A percentile compares a stretch with the other conserved stretches of the same genome.
Evolutionary conservation across 2,888 invertebrate species (phyloP).

Genomic region (Ophion costatus): DNA sequence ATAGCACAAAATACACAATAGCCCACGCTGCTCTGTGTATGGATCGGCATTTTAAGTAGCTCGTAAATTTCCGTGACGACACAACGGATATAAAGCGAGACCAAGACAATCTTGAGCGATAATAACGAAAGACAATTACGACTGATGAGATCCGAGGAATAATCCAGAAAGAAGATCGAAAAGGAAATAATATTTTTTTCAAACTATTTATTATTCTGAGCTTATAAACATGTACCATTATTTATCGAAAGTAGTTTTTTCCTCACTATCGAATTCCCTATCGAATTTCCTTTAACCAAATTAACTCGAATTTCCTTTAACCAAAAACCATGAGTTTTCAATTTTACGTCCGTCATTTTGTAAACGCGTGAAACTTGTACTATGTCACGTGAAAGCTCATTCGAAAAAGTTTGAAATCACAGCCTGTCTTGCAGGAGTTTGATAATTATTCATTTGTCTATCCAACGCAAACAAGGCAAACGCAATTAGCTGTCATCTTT

Average conservation of each 20-base stretch:
- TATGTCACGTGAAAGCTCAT: neutral
- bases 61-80: slow-evolving; percentile 76
- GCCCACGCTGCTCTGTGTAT: slow-evolving; percentile 74
- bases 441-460: slow-evolving; percentile 30
- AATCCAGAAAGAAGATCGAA: neutral
- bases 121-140: slow-evolving; percentile 37
- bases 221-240: neutral
- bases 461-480: slow-evolving; percentile 31
- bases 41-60: slow-evolving; percentile 79
- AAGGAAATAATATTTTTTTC: neutral
- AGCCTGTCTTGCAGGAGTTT: slow-evolving; percentile 7
- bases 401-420: neutral
- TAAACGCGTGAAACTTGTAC: neutral
- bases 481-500: slow-evolving; percentile 39
- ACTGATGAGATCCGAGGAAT: slow-evolving; percentile 34
- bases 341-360: neutral
- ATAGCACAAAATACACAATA: slow-evolving; percentile 77
- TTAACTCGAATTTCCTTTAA: neutral
- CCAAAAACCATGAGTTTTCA: neutral
- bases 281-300: neutral
- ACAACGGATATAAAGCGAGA: slow-evolving; percentile 66
- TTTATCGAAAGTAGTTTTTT: neutral
- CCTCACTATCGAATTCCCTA: too few species aligned
- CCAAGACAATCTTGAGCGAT: slow-evolving; percentile 24
- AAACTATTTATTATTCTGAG: neutral